Percentiles rank a stretch among this genome's conserved stretches.
phyloP scores from a whole-genome alignment of 2,888 invertebrate species.

The Aromia moschata region DNA sequence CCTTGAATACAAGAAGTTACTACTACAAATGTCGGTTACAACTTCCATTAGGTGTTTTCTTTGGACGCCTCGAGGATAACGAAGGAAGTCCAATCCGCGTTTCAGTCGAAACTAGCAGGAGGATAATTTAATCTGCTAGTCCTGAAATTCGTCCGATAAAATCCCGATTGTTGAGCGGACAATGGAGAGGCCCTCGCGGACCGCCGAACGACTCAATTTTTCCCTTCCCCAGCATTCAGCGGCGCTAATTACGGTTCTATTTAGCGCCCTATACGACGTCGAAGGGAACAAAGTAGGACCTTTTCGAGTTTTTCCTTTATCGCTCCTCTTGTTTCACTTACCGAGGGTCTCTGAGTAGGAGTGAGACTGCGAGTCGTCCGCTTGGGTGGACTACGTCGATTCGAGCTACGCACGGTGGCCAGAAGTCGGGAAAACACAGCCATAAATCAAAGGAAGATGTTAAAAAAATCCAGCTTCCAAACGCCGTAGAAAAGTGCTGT shows the following conservation, averaged over 20 bases:
- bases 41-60: no score
- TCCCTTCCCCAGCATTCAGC: not conserved
- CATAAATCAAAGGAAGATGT: no score
- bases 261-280: not conserved
- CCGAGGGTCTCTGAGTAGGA: conserved; percentile 1
- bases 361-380: conserved; percentile 26
- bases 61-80: no score
- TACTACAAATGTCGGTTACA: no score
- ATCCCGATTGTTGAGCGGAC: not conserved
- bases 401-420: no score
- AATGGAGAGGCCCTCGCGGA: not conserved
- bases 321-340: not conserved
- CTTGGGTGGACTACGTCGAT: conserved; percentile 43
- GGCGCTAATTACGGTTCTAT: not conserved
- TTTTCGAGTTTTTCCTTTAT: not conserved
- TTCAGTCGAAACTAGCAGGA: no score
- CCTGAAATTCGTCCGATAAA: not conserved
- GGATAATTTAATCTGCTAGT: no score
- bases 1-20: no score
- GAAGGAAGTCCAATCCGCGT: no score
- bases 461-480: no score
- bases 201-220: not conserved
- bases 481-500: no score
- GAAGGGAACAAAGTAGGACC: not conserved
- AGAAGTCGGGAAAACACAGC: no score